Percentiles rank a stretch among this genome's conserved stretches.
phyloP scores from a whole-genome alignment of 1,140 invertebrate species.

The Pogonus chalceus region DNA sequence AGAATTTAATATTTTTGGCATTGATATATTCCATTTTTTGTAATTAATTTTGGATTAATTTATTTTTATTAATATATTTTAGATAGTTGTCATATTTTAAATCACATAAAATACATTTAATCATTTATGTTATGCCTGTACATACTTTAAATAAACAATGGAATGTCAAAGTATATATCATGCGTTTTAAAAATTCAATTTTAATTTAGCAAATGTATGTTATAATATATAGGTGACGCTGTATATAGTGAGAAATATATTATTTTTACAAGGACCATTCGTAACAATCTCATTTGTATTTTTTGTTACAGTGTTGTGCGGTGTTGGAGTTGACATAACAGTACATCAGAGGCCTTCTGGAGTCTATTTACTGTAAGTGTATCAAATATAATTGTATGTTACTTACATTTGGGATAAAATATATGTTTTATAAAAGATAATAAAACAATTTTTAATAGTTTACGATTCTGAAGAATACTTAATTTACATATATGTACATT shows the following conservation, averaged over 20 bases:
- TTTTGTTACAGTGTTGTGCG: constrained; percentile 26
- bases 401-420: neutral
- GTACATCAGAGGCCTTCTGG: constrained; percentile 22
- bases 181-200: neutral
- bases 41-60: too few relatives aligned
- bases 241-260: neutral
- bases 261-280: neutral
- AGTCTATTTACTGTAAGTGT: constrained; percentile 27
- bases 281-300: neutral
- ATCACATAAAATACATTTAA: too few relatives aligned
- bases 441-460: constrained; percentile 1
- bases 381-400: neutral
- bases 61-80: too few relatives aligned
- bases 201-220: neutral
- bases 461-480: too few relatives aligned
- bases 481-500: too few relatives aligned
- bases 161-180: neutral
- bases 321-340: constrained; percentile 24
- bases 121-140: too few relatives aligned
- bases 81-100: too few relatives aligned
- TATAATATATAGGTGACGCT: too few relatives aligned
- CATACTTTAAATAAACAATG: too few relatives aligned
- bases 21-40: too few relatives aligned
- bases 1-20: too few relatives aligned
- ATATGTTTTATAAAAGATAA: neutral